Base-by-base conservation (phyloP, 1,140 invertebrate genomes). In the Sogatella furcifera region DNA sequence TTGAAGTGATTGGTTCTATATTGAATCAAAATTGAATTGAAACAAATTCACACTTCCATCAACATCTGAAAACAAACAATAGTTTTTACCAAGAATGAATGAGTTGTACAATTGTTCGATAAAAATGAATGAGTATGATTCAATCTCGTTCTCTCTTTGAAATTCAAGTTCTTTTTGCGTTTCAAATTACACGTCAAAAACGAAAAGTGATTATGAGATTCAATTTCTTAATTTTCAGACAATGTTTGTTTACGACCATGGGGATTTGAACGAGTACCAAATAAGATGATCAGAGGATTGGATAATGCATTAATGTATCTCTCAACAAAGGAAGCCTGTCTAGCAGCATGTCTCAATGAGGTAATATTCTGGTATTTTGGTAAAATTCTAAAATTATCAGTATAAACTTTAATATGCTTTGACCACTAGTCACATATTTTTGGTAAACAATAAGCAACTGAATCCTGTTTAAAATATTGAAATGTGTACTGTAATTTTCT, bases 251-350 rank as follows among this genome's bases (percentile, higher is more conserved):
- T 89, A 65, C 79, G 92, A 62, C 90, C 92, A 1, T 95, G 92
- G 92, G 81, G 91, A 14, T 95, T 96, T 72, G 93, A 96, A 72
- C 78, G 92, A 53, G 89, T 95, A 15, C 91, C 92, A 0, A 94
- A 94, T 73, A 92, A 92, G 72, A 86, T 92, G 76, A 86, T 95
- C 6, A 80, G 90, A 31, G 91, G 90, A 0, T 74, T 92, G 62
- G 92, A 95, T 77, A 93, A 94, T 69, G 90, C 90, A 13, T 78
- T 93, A 31, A 93, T 95, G 69, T 95, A 94, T 73, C 92, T 91
- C 0, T 92, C 90, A 22, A 92, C 91, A 34, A 95, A 95, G 71
- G 92, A 95, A 76, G 90, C 90, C 43, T 96, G 93, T 71, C 77
- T 95, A 9, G 89, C 91, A 14, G 87, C 92, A 11, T 96, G 93